Base-by-base conservation (phyloP, 1,140 invertebrate species). In the Rhysida immarginata region DNA sequence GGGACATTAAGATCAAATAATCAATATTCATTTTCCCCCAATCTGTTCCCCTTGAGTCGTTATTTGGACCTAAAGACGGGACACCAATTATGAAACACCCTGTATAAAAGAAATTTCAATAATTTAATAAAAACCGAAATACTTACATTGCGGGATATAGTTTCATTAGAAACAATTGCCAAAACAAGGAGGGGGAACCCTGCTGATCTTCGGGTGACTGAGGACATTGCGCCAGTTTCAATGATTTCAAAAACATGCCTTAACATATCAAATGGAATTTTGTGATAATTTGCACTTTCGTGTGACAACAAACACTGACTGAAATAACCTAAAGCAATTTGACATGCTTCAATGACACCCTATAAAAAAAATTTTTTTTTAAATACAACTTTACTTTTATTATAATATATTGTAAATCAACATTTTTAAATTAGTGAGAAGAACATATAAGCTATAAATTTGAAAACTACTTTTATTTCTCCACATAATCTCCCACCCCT, bases 101-200 rank as follows among this genome's bases (percentile, higher is more conserved):
- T n/a, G n/a, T n/a, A n/a, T n/a, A n/a, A n/a, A n/a, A n/a, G n/a
- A n/a, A n/a, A n/a, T n/a, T n/a, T n/a, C n/a, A n/a, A n/a, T 18
- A 53, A 24, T 11, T 20, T 2, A 23, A 48, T 21, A 25, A 46
- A 55, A 21, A 58, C 14, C 52, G 48, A 35, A 18, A 25, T 24
- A 53, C 51, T 41, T 59, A 74, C 73, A 64, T 71, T 66, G 27
- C 70, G 66, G 2, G 61, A 64, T 57, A 75, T 74, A 55, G 71
- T 70, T 63, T 86, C 83, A 61, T 74, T 80, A 26, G 78, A 77
- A 0, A 85, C 75, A 18, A 87, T 77, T 62, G 76, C 78, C 55
- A 85, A 79, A 57, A 87, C 77, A 68, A 87, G 77, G 26, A 86
- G 81, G 2, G 83, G 79, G 1, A 84, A 71, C 23, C 85, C 86